Percentiles rank a stretch among this genome's conserved stretches.
Conservation (phyloP, 2,113 vertebrate species). For the Riparia riparia region DNA sequence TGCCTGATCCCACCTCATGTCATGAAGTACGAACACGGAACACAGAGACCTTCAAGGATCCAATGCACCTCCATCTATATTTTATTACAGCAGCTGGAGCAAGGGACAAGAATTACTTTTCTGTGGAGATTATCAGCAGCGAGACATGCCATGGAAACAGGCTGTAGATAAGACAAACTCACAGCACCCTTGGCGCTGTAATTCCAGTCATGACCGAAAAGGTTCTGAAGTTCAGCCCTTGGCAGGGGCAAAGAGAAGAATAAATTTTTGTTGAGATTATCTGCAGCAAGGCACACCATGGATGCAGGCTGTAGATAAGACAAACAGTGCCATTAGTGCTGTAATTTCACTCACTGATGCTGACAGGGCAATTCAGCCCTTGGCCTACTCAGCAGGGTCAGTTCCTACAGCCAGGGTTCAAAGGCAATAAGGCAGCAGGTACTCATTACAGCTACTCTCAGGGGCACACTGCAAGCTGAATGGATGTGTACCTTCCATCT, state of each 20-base stretch:
- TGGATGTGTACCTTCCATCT: rapidly evolving
- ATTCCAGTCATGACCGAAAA: neutral
- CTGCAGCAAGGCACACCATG: neutral
- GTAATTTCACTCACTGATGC: neutral
- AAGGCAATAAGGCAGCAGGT: neutral
- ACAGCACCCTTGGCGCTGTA: neutral
- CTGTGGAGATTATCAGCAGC: neutral
- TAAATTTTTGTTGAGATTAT: neutral
- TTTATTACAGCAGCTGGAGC: neutral
- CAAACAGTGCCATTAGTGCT: neutral
- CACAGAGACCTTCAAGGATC: neutral
- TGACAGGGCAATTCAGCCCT: neutral
- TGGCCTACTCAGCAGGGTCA: neutral
- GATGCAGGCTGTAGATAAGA: neutral
- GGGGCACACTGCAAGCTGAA: neutral
- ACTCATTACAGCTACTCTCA: neutral
- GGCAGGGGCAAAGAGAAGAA: neutral
- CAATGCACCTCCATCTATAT: rapidly evolving
- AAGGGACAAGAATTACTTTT: neutral
- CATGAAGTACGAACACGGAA: rapidly evolving
- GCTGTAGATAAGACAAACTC: neutral
- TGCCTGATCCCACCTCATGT: neutral
- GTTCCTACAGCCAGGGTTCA: rapidly evolving
- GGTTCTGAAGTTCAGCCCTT: neutral
- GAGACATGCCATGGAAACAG: neutral